Percentiles rank a stretch among this genome's conserved stretches.
Conservation (phyloP, 2,888 invertebrate species). For the Ophion slaviceki region DNA sequence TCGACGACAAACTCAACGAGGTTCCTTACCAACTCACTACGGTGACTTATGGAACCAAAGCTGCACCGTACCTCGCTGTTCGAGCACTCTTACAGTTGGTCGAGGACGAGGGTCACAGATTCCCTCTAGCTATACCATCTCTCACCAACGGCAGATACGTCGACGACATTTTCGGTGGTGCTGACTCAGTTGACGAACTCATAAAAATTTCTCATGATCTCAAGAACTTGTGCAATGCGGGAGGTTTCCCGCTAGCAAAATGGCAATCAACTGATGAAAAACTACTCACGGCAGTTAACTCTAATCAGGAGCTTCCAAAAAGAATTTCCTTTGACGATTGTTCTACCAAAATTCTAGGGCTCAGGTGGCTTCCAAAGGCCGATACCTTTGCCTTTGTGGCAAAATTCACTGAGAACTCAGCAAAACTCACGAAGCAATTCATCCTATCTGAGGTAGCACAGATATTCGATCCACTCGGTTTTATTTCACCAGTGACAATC, state of each 20-base stretch:
- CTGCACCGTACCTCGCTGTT: conserved; percentile 51
- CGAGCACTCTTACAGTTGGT: conserved; percentile 53
- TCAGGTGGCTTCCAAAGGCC: conserved; percentile 17
- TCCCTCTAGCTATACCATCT: conserved; percentile 39
- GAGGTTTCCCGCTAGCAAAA: conserved; percentile 54
- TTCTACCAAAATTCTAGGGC: conserved; percentile 36
- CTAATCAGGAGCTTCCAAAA: too few species aligned
- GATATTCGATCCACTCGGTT: conserved; percentile 64
- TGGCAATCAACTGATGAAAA: conserved; percentile 8
- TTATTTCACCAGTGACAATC: conserved; percentile 53
- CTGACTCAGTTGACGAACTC: conserved; percentile 12
- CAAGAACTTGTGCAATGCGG: conserved; percentile 48
- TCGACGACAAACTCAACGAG: not conserved
- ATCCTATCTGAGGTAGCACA: conserved; percentile 54
- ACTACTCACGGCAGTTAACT: not conserved
- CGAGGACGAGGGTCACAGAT: conserved; percentile 38
- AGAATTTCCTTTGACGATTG: conserved; percentile 39
- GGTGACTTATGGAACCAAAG: conserved; percentile 38
- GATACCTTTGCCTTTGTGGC: conserved; percentile 28
- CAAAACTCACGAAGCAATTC: conserved; percentile 34
- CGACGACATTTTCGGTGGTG: conserved; percentile 65
- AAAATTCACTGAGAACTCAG: not conserved
- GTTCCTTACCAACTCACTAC: conserved; percentile 37
- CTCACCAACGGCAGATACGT: conserved; percentile 55
- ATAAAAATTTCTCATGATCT: conserved; percentile 18